phyloP scores from a whole-genome alignment of 2,113 vertebrate genomes.

The Triplophysa tibetana region DNA sequence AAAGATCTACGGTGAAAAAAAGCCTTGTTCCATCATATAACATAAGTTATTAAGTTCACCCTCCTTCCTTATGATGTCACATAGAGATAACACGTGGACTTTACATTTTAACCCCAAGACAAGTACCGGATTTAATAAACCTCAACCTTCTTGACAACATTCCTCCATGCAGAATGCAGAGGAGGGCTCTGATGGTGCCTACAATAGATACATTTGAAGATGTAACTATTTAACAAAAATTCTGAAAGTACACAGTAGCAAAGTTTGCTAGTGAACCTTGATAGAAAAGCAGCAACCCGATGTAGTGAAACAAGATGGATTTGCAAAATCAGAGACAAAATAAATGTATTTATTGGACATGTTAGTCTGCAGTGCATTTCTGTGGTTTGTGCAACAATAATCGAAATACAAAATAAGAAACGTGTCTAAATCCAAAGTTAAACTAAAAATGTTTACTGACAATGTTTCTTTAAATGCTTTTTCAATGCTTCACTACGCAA shows the following conservation, averaged over 20 bases:
- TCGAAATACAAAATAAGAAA: background rate
- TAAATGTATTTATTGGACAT: constrained; percentile 7
- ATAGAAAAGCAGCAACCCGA: background rate
- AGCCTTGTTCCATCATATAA: background rate
- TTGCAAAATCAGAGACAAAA: background rate
- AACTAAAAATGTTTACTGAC: background rate
- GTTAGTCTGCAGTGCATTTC: background rate
- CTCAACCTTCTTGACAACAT: background rate
- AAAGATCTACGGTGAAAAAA: background rate
- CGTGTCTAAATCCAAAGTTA: background rate
- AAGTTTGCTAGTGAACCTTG: background rate
- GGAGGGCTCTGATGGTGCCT: background rate
- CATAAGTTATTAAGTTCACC: constrained; percentile 6
- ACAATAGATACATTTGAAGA: background rate
- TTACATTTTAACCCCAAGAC: constrained; percentile 63
- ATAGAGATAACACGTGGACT: constrained; percentile 71
- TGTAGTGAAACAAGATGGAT: background rate
- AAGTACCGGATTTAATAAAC: constrained; percentile 51
- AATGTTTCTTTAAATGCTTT: background rate
- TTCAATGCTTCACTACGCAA: background rate
- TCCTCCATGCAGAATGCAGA: background rate
- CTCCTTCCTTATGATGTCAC: constrained; percentile 15
- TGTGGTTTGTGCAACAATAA: background rate
- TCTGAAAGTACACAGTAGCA: background rate
- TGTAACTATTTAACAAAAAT: constrained; percentile 8